A percentile compares a stretch with the other conserved stretches of the same genome.
phyloP scores from a whole-genome alignment of 2,113 vertebrate species.

The Condylura cristata region DNA sequence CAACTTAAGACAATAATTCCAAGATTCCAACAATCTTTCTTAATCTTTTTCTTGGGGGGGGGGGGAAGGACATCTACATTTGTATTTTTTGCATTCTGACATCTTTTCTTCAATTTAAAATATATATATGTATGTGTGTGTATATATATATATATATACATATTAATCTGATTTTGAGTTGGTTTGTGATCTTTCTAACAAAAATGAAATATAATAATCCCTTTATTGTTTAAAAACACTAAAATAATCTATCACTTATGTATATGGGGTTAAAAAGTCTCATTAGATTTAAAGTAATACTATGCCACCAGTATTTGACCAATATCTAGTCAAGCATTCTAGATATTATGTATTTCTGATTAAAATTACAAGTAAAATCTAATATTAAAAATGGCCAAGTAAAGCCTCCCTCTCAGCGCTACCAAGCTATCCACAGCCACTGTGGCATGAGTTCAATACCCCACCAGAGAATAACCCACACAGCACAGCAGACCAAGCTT shows the following conservation, averaged over 20 bases:
- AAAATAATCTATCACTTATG: neutral
- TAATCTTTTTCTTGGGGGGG: neutral
- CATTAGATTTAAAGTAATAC: neutral
- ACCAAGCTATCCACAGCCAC: too few species aligned
- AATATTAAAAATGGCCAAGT: neutral
- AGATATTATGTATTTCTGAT: constrained; percentile 4
- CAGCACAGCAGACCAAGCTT: too few species aligned
- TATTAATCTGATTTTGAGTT: neutral
- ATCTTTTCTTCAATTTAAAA: neutral
- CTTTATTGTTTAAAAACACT: constrained; percentile 5
- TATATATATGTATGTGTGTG: too few species aligned
- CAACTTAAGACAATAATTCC: neutral
- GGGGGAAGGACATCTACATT: neutral
- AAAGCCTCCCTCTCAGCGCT: too few species aligned
- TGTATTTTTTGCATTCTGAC: neutral
- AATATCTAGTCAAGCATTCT: neutral
- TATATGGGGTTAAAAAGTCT: neutral
- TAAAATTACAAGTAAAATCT: constrained; percentile 18
- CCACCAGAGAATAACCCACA: too few species aligned
- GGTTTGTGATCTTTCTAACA: constrained; percentile 18
- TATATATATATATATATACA: neutral
- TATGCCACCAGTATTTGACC: neutral
- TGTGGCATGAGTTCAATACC: too few species aligned
- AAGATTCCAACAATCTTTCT: neutral
- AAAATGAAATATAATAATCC: constrained; percentile 22